Evolutionary conservation across 2,113 vertebrate genomes (phyloP), one percentile per base, ranked within the genome.

Genomic region (Malurus alboscapulatus): DNA sequence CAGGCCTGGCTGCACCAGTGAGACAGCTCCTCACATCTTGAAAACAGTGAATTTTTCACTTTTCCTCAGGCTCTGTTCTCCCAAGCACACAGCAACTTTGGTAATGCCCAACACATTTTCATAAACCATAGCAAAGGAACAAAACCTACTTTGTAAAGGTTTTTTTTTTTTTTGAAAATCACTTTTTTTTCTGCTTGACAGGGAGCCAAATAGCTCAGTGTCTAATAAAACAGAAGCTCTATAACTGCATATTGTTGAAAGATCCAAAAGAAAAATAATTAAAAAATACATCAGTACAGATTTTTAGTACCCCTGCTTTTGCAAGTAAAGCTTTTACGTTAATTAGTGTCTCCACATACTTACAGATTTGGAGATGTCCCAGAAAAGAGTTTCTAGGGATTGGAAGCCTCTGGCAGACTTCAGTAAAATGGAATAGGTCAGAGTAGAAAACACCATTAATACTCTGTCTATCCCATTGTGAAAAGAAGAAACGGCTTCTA

Each of bases 321-420:
- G 44, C 40, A 93, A 85, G 62, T 27, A 82, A 91, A 79, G 50
- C 66, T 93, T 93, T 93, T 67, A 76, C 27, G 47, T 76, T 91
- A 94, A 90, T 92, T 94, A 81, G 27, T 66, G 11, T 73, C 14
- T 92, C 27, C 30, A 67, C 17, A 51, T 55, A 47, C n/a, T 84
- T 84, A 48, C 29, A 45, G 40, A 77, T 48, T 91, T 79, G 91
- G 81, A 95, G 34, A 40, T 53, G 67, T 44, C 84, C 84, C 87
- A 95, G 93, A 84, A 92, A 93, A 87, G 36, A 44, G 45, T 87
- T 94, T 87, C 94, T 44, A 96, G 78, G 87, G 71, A 90, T 76
- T 65, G 36, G 50, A 84, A 94, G 57, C 74, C 71, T 91, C 77
- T 89, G 57, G 80, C 85, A 94, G 88, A 74, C 20, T 90, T 87